Evolutionary conservation across 2,113 vertebrate species (phyloP).

Genomic region (Tympanuchus pallidicinctus): DNA sequence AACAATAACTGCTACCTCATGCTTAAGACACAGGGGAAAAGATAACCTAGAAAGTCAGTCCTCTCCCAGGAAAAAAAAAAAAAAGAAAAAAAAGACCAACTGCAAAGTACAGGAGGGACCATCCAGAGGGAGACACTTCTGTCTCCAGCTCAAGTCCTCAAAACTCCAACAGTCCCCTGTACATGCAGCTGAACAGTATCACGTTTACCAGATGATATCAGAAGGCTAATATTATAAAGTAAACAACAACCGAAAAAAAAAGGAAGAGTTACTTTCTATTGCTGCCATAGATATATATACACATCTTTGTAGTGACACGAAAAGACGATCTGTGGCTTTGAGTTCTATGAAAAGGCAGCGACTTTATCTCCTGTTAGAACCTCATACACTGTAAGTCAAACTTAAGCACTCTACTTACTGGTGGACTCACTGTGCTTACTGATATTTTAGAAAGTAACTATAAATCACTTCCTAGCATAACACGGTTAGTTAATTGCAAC

Average conservation of each 20-base stretch:
- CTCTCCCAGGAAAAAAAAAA: neutral
- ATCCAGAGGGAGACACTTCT: neutral
- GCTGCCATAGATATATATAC: neutral
- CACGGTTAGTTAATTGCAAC: neutral
- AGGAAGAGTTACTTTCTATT: neutral
- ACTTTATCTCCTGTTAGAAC: neutral
- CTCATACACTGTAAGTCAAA: neutral
- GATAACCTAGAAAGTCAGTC: neutral
- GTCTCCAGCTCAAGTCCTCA: neutral
- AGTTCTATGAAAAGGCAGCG: neutral
- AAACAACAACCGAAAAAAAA: neutral
- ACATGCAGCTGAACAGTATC: neutral
- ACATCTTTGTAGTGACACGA: neutral
- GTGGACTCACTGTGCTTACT: neutral
- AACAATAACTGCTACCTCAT: rapidly evolving
- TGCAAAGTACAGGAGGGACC: neutral
- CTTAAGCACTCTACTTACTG: neutral
- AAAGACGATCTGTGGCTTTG: neutral
- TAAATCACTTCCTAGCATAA: neutral
- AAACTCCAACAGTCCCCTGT: neutral
- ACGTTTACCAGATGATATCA: neutral
- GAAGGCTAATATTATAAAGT: neutral
- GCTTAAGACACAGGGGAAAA: neutral
- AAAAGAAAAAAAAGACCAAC: neutral
- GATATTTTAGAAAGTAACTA: neutral